Conservation (phyloP, 2,113 vertebrate species). For the Heterocephalus glaber region DNA sequence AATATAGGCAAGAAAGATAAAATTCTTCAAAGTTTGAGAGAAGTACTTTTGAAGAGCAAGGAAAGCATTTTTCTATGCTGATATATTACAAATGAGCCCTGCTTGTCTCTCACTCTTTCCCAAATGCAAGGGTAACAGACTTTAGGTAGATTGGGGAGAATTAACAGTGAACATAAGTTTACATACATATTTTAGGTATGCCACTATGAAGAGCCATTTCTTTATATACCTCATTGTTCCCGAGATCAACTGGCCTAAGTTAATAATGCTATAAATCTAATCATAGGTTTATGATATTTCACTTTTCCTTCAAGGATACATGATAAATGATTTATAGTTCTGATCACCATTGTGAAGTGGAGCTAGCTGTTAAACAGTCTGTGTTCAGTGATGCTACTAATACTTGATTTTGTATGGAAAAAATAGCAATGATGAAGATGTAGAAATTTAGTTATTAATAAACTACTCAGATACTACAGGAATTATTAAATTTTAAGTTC, state of each 20-base stretch:
- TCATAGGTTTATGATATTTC: not conserved
- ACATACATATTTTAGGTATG: not conserved
- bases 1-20: not conserved
- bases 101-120: not conserved
- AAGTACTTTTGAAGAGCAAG: not conserved
- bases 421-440: not conserved
- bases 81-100: not conserved
- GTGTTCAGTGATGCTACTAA: not conserved
- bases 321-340: not conserved
- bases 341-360: not conserved
- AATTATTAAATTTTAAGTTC: not conserved
- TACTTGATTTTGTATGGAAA: not conserved
- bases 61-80: not conserved
- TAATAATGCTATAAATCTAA: not conserved
- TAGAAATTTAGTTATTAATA: not conserved
- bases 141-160: not conserved
- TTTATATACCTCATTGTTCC: not conserved
- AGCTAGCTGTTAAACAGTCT: not conserved
- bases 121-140: not conserved
- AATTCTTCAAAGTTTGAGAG: not conserved
- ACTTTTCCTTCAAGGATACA: not conserved
- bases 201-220: not conserved
- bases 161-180: not conserved
- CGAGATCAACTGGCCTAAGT: not conserved
- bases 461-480: not conserved